Base-by-base conservation (phyloP, 2,888 invertebrate species). In the Eulithis testata region DNA sequence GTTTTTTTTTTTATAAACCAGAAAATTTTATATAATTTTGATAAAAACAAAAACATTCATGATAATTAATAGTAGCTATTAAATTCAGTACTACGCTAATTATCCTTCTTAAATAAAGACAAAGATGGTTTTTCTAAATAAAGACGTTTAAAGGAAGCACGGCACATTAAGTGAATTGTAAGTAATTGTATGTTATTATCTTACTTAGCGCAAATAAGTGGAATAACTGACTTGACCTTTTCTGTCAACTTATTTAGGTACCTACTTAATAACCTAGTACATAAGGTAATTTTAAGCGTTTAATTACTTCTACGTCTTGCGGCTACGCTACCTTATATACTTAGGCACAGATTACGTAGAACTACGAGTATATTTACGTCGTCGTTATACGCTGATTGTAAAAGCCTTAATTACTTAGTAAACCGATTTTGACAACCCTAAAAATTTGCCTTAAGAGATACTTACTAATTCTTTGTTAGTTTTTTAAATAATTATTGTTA, bases 201-300 rank as follows among this genome's bases (percentile, higher is more conserved):
- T 51, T 37, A 55, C 40, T 27, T 31, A 53, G 44, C 58, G 31
- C n/a, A 58, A 53, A 52, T 14, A 58, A 58, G 45, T 57, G 14
- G 11, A 31, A 52, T 56, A 60, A 31, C 43, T 50, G 47, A 40
- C 56, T 57, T 61, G 65, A 61, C 61, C 65, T 65, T 61, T 53
- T 58, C 61, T 57, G 58, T 61, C 60, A 51, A 31, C 47, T 60
- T 50, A 56, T 58, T 49, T 36, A 21, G 53, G 50, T 45, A 63
- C 6, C 6, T 31, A 31, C 31, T 31, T 31, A 31, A 6, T 31
- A 31, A 31, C 21, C 21, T 21, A 31, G 31, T 31, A 21, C 21
- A 21, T 21, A 21, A 21, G 21, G 21, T 21, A 21, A 1, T 21
- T 21, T 21, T 21, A 21, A 21, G 2, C 21, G 21, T 21, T 21